Evolutionary conservation across 2,888 invertebrate species (phyloP).

Genomic region (Spodoptera picta): DNA sequence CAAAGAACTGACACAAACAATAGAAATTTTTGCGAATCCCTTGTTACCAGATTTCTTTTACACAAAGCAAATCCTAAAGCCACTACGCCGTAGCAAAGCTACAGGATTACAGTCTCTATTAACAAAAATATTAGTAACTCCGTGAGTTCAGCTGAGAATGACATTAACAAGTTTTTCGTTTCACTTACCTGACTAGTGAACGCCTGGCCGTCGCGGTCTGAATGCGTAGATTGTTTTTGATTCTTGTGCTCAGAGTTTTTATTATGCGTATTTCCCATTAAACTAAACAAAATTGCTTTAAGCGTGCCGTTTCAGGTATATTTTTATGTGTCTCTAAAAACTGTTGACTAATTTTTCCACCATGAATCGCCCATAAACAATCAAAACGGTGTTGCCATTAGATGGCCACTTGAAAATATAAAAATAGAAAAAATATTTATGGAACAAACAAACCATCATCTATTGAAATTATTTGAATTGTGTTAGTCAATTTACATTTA

Average conservation of each 20-base stretch:
- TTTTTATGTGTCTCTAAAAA: slow-evolving; percentile 60
- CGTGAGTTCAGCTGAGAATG: slow-evolving; percentile 87
- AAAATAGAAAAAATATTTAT: slow-evolving; percentile 10
- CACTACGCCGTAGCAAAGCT: slow-evolving; percentile 65
- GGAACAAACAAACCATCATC: background rate
- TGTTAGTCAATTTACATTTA: no score
- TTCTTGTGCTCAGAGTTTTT: slow-evolving; percentile 72
- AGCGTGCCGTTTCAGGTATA: slow-evolving; percentile 52
- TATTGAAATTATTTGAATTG: no score
- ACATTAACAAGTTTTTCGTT: slow-evolving; percentile 86
- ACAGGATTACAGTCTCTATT: slow-evolving; percentile 61
- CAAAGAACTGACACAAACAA: slow-evolving; percentile 64
- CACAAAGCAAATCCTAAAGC: slow-evolving; percentile 58
- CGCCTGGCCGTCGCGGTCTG: slow-evolving; percentile 79
- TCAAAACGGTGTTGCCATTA: slow-evolving; percentile 30
- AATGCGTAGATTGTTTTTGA: slow-evolving; percentile 71
- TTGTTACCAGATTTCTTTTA: slow-evolving; percentile 23
- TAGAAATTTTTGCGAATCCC: slow-evolving; percentile 41
- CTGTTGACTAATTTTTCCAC: slow-evolving; percentile 66
- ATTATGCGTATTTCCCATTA: slow-evolving; percentile 86
- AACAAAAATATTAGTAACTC: slow-evolving; percentile 73
- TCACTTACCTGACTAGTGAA: slow-evolving; percentile 85
- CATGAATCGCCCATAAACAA: slow-evolving; percentile 70
- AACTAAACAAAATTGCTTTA: slow-evolving; percentile 63
- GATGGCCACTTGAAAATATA: slow-evolving; percentile 7